Conservation (phyloP, 2,797 vertebrate species). For the Ctenopoma kingsleyae region DNA sequence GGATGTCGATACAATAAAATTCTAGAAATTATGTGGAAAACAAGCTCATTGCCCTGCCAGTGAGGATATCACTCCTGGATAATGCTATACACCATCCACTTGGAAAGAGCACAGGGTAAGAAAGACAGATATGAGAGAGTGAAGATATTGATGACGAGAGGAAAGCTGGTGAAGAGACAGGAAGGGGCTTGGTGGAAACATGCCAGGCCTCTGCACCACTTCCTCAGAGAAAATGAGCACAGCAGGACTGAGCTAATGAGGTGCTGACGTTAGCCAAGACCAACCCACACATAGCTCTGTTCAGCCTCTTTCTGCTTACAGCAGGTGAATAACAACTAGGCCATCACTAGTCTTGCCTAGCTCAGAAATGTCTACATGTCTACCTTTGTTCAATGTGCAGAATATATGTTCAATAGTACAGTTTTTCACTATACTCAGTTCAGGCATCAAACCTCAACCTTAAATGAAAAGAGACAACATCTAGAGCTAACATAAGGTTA, state of each 20-base stretch:
- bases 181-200: constrained; percentile 73
- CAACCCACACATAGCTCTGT: constrained; percentile 47
- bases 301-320: constrained; percentile 41
- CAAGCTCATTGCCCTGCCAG: constrained; percentile 33
- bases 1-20: constrained; percentile 15
- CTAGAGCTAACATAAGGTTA: neutral
- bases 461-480: neutral
- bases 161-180: constrained; percentile 54
- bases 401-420: constrained; percentile 4
- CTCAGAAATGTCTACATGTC: constrained; percentile 9
- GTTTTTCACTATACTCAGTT: neutral
- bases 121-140: constrained; percentile 19
- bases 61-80: constrained; percentile 42
- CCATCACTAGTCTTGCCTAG: constrained; percentile 29
- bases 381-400: constrained; percentile 3
- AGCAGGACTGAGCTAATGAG: constrained; percentile 61
- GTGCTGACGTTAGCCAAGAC: constrained; percentile 54
- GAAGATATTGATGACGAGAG: constrained; percentile 40
- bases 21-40: constrained; percentile 31
- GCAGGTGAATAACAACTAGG: constrained; percentile 44
- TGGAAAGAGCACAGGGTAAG: constrained; percentile 25
- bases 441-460: neutral
- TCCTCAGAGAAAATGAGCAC: constrained; percentile 53
- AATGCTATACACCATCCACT: constrained; percentile 48
- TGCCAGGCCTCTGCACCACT: constrained; percentile 65